These are phyloP conservation scores for Callinectes sapidus DNA, from an alignment of 2,888 invertebrate genomes.

Conservation along the genomic window DNA sequence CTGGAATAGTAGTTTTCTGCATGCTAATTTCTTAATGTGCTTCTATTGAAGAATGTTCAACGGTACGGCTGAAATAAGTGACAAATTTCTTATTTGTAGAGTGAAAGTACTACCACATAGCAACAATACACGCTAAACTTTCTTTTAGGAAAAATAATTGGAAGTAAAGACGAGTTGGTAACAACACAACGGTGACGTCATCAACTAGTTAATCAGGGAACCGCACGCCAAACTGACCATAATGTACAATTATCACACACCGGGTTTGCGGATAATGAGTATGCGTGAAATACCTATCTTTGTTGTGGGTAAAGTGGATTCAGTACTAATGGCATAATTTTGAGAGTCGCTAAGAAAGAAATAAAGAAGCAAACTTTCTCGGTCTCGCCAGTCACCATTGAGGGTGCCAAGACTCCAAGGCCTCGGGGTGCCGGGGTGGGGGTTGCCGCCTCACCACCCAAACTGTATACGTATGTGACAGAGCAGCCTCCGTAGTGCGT, in stretches of 20 bases:
- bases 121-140: neutral
- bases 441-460: conserved; percentile 28
- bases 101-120: neutral
- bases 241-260: neutral
- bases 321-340: neutral
- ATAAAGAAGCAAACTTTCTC: neutral
- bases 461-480: neutral
- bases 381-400: neutral
- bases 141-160: neutral
- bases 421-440: neutral
- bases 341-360: neutral
- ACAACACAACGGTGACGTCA: neutral
- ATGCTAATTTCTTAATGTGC: neutral
- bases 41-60: neutral
- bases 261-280: neutral
- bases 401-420: conserved; percentile 14
- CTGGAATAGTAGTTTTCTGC: neutral
- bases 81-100: neutral
- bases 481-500: neutral
- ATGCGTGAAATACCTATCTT: neutral
- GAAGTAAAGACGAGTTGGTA: conserved; percentile 4
- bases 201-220: conserved; percentile 20
- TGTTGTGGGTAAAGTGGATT: neutral
- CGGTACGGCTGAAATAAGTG: neutral
- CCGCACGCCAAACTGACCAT: neutral